phyloP scores from a whole-genome alignment of 53 echinoderm and acorn worm genomes.

The Glandiceps talaboti region DNA sequence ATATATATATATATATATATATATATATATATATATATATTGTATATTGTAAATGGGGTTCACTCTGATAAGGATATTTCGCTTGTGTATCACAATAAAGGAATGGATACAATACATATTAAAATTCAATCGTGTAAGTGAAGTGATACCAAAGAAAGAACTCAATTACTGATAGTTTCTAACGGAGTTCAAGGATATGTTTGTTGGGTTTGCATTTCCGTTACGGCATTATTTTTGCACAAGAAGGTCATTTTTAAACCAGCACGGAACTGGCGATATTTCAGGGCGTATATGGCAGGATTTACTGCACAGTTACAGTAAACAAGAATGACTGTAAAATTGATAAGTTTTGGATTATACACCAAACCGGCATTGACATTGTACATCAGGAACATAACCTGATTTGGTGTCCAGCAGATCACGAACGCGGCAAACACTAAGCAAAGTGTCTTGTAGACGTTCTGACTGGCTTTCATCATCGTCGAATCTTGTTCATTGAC shows the following conservation, averaged over 20 bases:
- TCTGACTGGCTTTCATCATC: conserved; percentile 26
- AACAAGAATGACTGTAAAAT: conserved; percentile 28
- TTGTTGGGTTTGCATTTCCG: too few species aligned
- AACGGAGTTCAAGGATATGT: too few species aligned
- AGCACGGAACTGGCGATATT: conserved; percentile 51
- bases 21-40: too few species aligned
- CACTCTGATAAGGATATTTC: too few species aligned
- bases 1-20: too few species aligned
- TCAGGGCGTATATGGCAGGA: conserved; percentile 58
- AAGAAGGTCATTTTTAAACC: conserved; percentile 10
- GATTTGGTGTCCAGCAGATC: conserved; percentile 65
- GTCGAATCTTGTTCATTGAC: background rate
- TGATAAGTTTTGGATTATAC: conserved; percentile 33
- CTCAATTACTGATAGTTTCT: too few species aligned
- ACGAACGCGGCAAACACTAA: conserved; percentile 52
- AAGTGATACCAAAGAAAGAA: too few species aligned
- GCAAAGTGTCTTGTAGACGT: conserved; percentile 48
- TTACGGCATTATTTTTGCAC: background rate
- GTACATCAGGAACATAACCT: conserved; percentile 46
- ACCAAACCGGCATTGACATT: conserved; percentile 30
- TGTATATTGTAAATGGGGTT: too few species aligned
- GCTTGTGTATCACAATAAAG: too few species aligned
- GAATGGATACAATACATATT: too few species aligned
- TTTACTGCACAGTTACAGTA: conserved; percentile 44
- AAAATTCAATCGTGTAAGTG: too few species aligned